phyloP scores from a whole-genome alignment of 1,140 invertebrate species.

The Eulimnadia texana region DNA sequence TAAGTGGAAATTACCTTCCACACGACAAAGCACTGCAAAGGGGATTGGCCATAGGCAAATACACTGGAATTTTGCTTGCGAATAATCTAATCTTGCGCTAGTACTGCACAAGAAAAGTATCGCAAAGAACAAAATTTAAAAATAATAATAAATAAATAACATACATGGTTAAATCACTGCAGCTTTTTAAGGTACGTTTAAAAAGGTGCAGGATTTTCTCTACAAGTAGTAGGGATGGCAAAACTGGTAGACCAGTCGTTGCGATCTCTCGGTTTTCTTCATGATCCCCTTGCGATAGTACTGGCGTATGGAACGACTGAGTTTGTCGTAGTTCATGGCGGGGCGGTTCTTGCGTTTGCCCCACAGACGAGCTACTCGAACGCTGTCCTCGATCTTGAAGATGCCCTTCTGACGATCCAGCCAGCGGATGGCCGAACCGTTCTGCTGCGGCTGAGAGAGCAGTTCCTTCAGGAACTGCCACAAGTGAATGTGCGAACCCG shows the following conservation, averaged over 20 bases:
- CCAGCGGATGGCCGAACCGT: conserved; percentile 92
- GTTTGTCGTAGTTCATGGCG: conserved; percentile 99
- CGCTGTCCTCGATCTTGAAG: conserved; percentile 98
- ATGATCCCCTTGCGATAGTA: conserved; percentile 99
- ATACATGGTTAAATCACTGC: too few species aligned
- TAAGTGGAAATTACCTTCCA: too few species aligned
- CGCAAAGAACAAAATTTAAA: too few species aligned
- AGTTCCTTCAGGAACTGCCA: not conserved
- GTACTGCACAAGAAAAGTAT: too few species aligned
- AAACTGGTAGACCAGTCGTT: conserved; percentile 97
- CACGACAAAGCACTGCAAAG: too few species aligned
- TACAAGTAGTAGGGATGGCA: conserved; percentile 91
- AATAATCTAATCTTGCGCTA: too few species aligned
- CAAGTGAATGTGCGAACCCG: conserved; percentile 86
- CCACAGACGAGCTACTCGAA: conserved; percentile 88
- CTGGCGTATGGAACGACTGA: conserved; percentile 91
- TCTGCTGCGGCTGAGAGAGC: conserved; percentile 63
- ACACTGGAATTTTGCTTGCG: too few species aligned
- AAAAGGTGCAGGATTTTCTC: too few species aligned
- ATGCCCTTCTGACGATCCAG: conserved; percentile 83
- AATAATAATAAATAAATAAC: too few species aligned
- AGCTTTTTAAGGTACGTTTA: too few species aligned
- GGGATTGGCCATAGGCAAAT: too few species aligned
- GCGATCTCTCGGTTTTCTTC: conserved; percentile 96
- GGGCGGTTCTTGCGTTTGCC: conserved; percentile 93